Conservation (phyloP, 2,113 vertebrate species). For the Coptodon rendalli region DNA sequence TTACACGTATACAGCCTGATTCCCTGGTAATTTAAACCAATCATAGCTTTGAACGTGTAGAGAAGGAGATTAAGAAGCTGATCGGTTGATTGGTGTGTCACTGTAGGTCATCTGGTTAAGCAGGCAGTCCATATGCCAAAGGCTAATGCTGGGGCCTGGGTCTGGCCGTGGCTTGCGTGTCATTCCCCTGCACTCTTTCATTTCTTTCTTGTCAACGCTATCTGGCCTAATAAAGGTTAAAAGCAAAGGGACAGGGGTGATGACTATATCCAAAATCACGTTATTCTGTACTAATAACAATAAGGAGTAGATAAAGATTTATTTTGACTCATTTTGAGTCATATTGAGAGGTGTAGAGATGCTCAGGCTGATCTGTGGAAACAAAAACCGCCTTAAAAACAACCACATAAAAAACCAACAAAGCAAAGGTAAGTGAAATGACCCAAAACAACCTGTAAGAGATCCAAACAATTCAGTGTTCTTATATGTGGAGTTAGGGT, state of each 20-base stretch:
- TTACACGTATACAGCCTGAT: not conserved
- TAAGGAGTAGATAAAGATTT: not conserved
- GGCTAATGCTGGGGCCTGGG: not conserved
- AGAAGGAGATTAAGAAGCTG: not conserved
- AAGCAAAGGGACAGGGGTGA: not conserved
- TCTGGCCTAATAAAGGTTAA: not conserved
- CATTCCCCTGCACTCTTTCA: not conserved
- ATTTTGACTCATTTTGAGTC: not conserved
- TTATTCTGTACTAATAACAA: not conserved
- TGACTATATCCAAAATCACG: not conserved
- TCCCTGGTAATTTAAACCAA: not conserved
- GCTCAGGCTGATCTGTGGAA: not conserved
- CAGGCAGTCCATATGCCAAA: not conserved
- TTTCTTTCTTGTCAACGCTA: not conserved
- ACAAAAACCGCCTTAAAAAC: not conserved
- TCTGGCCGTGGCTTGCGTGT: not conserved
- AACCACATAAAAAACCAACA: not conserved
- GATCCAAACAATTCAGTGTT: not conserved
- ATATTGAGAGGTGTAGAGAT: not conserved
- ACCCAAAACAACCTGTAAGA: not conserved
- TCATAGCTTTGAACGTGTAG: not conserved
- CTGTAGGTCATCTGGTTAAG: not conserved
- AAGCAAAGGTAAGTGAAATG: not conserved
- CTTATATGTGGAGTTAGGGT: not conserved
- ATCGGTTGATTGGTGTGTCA: not conserved